Evolutionary conservation across 2,888 invertebrate genomes (phyloP), one percentile per base, ranked within the genome.

Genomic region (Noctuana brunneofusca): DNA sequence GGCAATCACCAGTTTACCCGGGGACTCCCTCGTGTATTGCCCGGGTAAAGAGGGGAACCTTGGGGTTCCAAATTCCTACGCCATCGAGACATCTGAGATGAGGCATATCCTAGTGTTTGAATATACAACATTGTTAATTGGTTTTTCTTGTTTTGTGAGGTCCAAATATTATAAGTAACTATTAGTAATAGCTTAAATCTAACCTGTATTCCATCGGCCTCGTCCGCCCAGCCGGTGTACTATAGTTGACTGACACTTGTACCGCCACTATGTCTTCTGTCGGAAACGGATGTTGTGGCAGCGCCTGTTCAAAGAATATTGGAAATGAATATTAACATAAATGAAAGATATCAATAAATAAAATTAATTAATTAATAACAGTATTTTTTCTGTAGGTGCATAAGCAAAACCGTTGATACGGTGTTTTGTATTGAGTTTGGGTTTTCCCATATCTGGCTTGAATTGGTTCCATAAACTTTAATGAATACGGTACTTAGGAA

Each of bases 181-280:
- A 18, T 43, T 43, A 9, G 2, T 18, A 18, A 46, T n/a, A 5
- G 16, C 22, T 9, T 5, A 35, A 32, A n/a, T 16, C 38, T 68
- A 76, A 89, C 90, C 86, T 87, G 79, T 87, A 89, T 52, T 89
- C 89, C 79, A 86, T 68, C 3, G 89, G 90, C 9, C 78, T 76
- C 0, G 79, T 70, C 4, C 83, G 74, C 12, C 80, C 76, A 0
- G 80, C 79, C 0, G 89, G 87, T 0, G 88, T 87, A 69, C 88
- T 91, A 78, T 88, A 90, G 76, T 90, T 90, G 5, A 89, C 85
- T 0, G 88, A 79, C 4, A 90, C 81, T 58, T 84, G 79, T 0
- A 89, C 84, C 0, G 76, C 69, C 2, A 84, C 68, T 16, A 73
- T 59, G 32, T 84, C 83, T 11, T 81, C 81, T 1, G 67, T 68